A percentile compares a stretch with the other conserved stretches of the same genome.
Conservation (phyloP, 2,797 vertebrate genomes). For the Phrynocephalus forsythii region DNA sequence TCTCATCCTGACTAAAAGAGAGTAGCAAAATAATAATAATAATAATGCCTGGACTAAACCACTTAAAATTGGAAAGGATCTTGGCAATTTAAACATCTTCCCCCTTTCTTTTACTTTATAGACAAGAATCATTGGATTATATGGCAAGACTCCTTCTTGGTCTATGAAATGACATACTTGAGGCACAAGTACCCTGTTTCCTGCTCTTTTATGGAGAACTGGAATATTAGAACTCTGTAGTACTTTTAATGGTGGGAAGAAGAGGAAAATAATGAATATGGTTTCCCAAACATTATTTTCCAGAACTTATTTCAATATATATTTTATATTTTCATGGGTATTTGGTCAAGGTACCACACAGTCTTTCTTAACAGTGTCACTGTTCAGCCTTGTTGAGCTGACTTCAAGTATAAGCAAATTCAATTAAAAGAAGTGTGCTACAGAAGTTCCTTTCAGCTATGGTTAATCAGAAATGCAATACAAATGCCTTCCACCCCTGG, state of each 20-base stretch:
- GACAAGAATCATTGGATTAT: background rate
- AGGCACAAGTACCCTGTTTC: background rate
- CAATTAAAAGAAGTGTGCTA: slow-evolving; percentile 10
- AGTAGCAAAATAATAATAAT: too few species aligned
- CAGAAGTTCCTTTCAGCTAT: slow-evolving; percentile 15
- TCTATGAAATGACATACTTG: background rate
- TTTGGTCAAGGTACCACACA: background rate
- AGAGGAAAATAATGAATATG: background rate
- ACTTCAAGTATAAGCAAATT: background rate
- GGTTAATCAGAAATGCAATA: slow-evolving; percentile 39
- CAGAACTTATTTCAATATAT: background rate
- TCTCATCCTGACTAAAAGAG: background rate
- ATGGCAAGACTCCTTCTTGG: background rate
- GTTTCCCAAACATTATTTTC: background rate
- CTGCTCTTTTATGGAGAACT: background rate
- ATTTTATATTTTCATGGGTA: background rate
- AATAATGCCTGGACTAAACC: too few species aligned
- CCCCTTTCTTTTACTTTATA: background rate
- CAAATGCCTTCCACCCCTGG: slow-evolving; percentile 6
- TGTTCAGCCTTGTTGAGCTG: background rate
- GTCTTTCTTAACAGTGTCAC: background rate
- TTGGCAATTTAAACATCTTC: too few species aligned
- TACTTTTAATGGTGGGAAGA: background rate
- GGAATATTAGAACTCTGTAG: background rate
- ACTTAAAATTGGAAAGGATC: too few species aligned